These are phyloP conservation scores for Ptychobarbus kaznakovi DNA, from an alignment of 2,797 vertebrate species.

Conservation along the genomic window DNA sequence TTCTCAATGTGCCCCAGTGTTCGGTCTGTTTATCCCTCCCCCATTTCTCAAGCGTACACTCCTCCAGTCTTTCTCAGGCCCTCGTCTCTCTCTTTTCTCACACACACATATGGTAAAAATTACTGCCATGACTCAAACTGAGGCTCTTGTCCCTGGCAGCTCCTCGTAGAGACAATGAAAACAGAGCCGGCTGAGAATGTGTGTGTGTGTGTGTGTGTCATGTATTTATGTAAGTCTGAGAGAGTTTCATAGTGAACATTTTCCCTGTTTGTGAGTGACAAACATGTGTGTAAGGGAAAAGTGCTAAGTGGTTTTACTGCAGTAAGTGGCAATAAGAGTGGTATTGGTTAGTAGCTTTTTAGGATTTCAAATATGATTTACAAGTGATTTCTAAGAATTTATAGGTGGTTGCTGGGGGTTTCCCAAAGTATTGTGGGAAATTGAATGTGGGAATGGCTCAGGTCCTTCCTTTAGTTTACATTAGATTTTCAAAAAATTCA, in stretches of 20 bases:
- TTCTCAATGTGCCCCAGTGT: constrained; percentile 70
- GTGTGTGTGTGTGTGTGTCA: constrained; percentile 38
- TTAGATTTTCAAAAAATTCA: background rate
- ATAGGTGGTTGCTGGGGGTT: background rate
- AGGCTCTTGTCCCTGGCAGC: constrained; percentile 72
- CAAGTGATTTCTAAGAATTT: background rate
- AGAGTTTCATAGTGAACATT: constrained; percentile 43
- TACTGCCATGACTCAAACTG: constrained; percentile 80
- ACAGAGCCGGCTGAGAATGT: constrained; percentile 70
- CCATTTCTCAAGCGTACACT: constrained; percentile 64
- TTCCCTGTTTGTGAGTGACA: constrained; percentile 12
- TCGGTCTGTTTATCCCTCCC: constrained; percentile 60
- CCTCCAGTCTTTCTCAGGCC: constrained; percentile 58
- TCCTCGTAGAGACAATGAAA: constrained; percentile 75
- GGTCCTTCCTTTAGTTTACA: background rate
- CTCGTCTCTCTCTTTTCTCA: constrained; percentile 55
- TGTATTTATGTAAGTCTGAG: constrained; percentile 47
- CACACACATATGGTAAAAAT: constrained; percentile 82
- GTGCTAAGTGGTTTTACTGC: background rate
- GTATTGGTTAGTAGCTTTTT: background rate
- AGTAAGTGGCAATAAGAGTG: background rate
- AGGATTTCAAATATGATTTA: background rate
- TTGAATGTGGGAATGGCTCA: background rate
- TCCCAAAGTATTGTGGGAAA: background rate
- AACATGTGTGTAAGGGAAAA: background rate